phyloP scores from a whole-genome alignment of 2,888 invertebrate species.

The Nomada fucata region DNA sequence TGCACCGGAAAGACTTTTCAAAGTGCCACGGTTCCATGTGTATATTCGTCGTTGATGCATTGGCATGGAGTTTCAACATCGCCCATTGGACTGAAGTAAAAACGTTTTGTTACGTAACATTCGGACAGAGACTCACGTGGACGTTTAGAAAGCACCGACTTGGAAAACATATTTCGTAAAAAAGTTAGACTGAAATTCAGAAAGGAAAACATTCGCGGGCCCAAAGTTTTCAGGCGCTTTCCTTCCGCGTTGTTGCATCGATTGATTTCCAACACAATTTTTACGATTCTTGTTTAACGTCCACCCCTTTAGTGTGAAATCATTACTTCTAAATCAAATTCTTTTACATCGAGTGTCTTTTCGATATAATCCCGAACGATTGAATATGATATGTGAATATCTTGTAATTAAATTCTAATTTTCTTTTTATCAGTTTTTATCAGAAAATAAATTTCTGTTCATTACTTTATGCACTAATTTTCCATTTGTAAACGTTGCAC shows the following conservation, averaged over 20 bases:
- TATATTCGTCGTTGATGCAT: constrained; percentile 35
- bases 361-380: no score
- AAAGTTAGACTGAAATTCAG: constrained; percentile 40
- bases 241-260: neutral
- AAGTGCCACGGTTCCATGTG: constrained; percentile 11
- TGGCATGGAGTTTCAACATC: constrained; percentile 46
- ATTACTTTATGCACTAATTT: neutral
- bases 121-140: constrained; percentile 30
- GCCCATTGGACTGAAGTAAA: constrained; percentile 31
- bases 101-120: constrained; percentile 56
- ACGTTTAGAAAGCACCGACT: constrained; percentile 44
- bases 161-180: constrained; percentile 50
- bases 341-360: neutral
- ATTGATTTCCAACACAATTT: constrained; percentile 9
- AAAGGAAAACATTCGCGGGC: constrained; percentile 28
- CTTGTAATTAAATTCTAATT: no score
- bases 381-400: no score
- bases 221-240: constrained; percentile 17
- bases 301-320: neutral
- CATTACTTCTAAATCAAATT: neutral
- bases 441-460: no score
- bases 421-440: no score
- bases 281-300: constrained; percentile 6
- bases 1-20: constrained; percentile 31
- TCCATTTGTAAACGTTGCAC: neutral